Base-by-base conservation (phyloP, 2,113 vertebrate genomes). In the Sander vitreus region DNA sequence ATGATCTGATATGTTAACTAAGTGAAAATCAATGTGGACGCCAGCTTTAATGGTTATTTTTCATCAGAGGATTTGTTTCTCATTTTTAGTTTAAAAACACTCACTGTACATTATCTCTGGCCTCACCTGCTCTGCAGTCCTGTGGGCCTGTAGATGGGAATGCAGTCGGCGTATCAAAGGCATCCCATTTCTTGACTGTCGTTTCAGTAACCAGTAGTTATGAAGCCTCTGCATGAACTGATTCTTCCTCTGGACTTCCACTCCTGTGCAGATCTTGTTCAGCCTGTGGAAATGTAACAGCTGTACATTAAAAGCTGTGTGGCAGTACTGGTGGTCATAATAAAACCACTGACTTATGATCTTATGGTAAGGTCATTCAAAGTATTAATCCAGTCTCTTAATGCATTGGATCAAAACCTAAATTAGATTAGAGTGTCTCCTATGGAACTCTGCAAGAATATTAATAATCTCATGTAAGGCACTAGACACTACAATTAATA, bases 161-260 rank as follows among this genome's bases (percentile, higher is more conserved):
- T 99, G 98, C 74, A 99, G 96, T 72, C 98, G 96, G 2, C 98
- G 95, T 91, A 99, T 98, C 68, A 99, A 96, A 43, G 98, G 98
- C 76, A 98, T 96, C 21, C 98, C 98, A 0, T 99, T 99, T 87
- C 98, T 95, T 0, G 98, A 97, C 94, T 99, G 98, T 23, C 98
- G 95, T 89, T 99, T 99, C 86, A 99, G 92, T 80, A 99, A 94
- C 98, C 98, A 99, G 91, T 98, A 99, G 93, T 94, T 99, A 93
- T 99, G 98, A 74, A 99, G 96, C 90, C 97, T 94, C 93, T 98
- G 97, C 97, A 99, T 98, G 93, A 99, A 99, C 91, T 99, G 97
- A 92, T 95, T 99, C 93, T 99, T 99, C 92, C 96, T 97, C 93
- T 98, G 98, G 89, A 99, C 93, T 78, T 96, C 96, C 16, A 99